Evolutionary conservation across 2,888 invertebrate genomes (phyloP).

Genomic region (Odontocerum albicorne): DNA sequence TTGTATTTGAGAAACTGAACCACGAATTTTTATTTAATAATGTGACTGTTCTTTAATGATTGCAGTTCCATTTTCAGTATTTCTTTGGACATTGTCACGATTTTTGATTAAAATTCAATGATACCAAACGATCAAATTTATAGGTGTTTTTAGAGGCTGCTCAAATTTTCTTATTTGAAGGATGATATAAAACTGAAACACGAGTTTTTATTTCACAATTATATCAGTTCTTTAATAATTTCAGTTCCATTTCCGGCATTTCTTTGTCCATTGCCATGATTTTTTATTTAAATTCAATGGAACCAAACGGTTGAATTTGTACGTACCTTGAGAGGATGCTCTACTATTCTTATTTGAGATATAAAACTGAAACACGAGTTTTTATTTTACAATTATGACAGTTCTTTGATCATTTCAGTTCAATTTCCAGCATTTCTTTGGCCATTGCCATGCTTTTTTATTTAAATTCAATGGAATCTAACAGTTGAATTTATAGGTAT

Average conservation of each 20-base stretch:
- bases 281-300: not conserved
- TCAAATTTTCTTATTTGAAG: no score
- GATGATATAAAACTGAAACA: not conserved
- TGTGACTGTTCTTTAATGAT: not conserved
- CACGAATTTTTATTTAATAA: not conserved
- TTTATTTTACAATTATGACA: not conserved
- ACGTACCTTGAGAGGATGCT: not conserved
- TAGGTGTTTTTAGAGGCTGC: no score
- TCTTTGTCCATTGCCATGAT: no score
- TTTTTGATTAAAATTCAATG: constrained; percentile 8
- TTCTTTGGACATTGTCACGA: constrained; percentile 3
- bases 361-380: no score
- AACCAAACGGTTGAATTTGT: not conserved
- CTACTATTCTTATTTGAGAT: not conserved
- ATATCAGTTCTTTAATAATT: not conserved
- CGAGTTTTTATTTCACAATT: not conserved
- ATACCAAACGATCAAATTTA: constrained; percentile 9
- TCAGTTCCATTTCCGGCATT: no score
- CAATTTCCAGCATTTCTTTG: not conserved
- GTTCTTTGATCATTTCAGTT: not conserved
- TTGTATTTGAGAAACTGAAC: no score
- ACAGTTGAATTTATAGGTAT: no score
- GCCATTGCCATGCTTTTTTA: constrained; percentile 9
- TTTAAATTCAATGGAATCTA: no score
- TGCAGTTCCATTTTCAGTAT: no score